These are phyloP conservation scores for Dorcus hopei DNA, from an alignment of 2,888 invertebrate species.

Conservation along the genomic window DNA sequence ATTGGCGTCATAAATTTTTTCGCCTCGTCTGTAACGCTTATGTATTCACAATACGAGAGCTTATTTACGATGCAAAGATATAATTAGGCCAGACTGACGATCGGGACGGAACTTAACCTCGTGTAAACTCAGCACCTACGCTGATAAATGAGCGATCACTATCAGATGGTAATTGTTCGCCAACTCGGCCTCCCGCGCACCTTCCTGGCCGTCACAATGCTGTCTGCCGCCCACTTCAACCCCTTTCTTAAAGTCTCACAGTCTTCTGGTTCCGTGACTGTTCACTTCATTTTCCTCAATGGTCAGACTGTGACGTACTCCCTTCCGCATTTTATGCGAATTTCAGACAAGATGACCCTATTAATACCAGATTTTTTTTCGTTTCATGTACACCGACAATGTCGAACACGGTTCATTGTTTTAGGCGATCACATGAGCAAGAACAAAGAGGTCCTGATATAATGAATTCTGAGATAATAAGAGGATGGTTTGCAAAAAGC, in stretches of 20 bases:
- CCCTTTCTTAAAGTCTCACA: slow-evolving; percentile 9
- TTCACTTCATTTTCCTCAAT: background rate
- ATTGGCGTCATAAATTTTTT: background rate
- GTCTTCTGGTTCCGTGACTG: slow-evolving; percentile 1
- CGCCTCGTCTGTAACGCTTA: background rate
- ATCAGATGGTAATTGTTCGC: slow-evolving; percentile 28
- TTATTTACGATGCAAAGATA: slow-evolving; percentile 2
- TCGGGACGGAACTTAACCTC: slow-evolving; percentile 11
- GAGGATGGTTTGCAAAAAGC: background rate
- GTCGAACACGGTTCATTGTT: background rate
- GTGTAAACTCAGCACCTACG: slow-evolving; percentile 18
- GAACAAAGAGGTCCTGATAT: background rate
- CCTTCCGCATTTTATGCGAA: slow-evolving; percentile 18
- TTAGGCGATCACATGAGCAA: background rate
- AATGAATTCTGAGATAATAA: background rate
- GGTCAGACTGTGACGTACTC: slow-evolving; percentile 9
- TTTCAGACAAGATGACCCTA: slow-evolving; percentile 16
- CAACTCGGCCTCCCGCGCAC: slow-evolving; percentile 27
- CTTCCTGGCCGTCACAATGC: slow-evolving; percentile 29
- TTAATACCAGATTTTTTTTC: slow-evolving; percentile 2
- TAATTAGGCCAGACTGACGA: background rate
- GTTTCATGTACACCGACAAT: background rate
- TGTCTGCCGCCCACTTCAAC: slow-evolving; percentile 22
- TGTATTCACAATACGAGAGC: background rate
- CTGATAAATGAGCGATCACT: slow-evolving; percentile 25